Conservation (phyloP, 2,797 vertebrate genomes). For the Neopelma chrysocephalum region DNA sequence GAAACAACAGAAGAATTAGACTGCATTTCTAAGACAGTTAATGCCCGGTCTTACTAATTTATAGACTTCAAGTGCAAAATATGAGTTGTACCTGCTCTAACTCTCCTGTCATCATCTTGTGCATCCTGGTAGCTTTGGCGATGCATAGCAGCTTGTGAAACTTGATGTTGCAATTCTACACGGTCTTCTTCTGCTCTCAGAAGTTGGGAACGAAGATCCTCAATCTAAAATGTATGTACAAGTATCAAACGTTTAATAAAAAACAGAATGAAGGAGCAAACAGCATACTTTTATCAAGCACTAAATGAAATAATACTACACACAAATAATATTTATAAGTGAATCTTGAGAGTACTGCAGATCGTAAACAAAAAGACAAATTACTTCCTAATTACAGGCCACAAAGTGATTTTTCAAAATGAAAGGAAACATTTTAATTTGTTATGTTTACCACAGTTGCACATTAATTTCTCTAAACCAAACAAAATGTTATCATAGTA, state of each 20-base stretch:
- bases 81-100: slow-evolving; percentile 70
- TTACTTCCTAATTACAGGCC: background rate
- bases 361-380: background rate
- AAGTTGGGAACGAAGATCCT: slow-evolving; percentile 85
- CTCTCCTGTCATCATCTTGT: slow-evolving; percentile 71
- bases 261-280: background rate
- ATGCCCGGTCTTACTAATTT: background rate
- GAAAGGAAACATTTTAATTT: background rate
- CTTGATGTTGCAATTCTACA: slow-evolving; percentile 79
- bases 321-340: background rate
- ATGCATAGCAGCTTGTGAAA: slow-evolving; percentile 69
- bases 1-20: background rate
- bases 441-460: background rate
- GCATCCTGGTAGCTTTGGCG: slow-evolving; percentile 69
- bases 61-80: background rate
- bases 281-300: background rate
- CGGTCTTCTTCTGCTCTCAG: slow-evolving; percentile 82
- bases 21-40: background rate
- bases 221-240: slow-evolving; percentile 79
- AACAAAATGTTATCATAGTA: background rate
- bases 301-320: background rate
- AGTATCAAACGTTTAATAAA: background rate
- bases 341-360: background rate
- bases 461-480: background rate
- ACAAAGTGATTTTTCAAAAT: background rate